Conservation (phyloP, 2,888 invertebrate species). For the Eustalomyia histrio region DNA sequence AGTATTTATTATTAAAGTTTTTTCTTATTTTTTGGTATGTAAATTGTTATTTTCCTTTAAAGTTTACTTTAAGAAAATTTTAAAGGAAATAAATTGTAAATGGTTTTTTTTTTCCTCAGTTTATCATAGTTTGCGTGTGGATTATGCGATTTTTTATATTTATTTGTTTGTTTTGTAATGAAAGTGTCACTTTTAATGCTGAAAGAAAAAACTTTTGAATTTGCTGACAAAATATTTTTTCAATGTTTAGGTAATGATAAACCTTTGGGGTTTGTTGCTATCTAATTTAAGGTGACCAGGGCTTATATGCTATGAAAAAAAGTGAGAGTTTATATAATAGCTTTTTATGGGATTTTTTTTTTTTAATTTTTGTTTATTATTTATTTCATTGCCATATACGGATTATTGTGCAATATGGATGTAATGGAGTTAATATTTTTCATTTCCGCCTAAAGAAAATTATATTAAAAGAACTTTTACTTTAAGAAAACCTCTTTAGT, state of each 20-base stretch:
- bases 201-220: constrained; percentile 14
- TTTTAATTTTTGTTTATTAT: too few relatives aligned
- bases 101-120: constrained; percentile 3
- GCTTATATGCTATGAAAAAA: background rate
- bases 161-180: constrained; percentile 30
- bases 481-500: too few relatives aligned
- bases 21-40: constrained; percentile 35
- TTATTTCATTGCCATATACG: background rate
- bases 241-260: background rate
- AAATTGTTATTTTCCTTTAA: constrained; percentile 53
- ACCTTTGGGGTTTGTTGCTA: constrained; percentile 1
- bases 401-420: background rate
- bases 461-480: too few relatives aligned
- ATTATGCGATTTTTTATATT: constrained; percentile 31
- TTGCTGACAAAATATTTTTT: constrained; percentile 13
- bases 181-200: constrained; percentile 50
- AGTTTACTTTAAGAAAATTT: constrained; percentile 25
- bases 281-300: background rate
- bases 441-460: constrained; percentile 4
- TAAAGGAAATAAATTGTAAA: constrained; percentile 49
- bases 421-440: background rate
- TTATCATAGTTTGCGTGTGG: constrained; percentile 31
- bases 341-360: background rate
- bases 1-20: background rate
- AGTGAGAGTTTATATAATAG: constrained; percentile 1